Evolutionary conservation across 1,140 invertebrate species (phyloP), one percentile per base, ranked within the genome.

Genomic region (Chelonus insularis): DNA sequence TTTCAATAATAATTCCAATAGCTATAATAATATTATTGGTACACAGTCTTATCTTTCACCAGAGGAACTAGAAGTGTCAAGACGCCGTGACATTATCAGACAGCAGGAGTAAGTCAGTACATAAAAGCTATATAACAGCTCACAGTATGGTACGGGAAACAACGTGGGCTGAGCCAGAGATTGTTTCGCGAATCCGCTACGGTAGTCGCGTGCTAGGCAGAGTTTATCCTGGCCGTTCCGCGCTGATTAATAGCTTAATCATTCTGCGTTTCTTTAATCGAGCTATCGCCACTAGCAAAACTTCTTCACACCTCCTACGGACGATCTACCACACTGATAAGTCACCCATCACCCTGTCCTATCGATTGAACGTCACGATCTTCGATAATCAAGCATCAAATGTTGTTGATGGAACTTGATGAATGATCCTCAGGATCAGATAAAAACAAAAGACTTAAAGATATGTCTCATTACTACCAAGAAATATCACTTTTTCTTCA

Each of bases 191-290:
- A 51, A 58, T 57, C 37, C 51, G 36, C 56, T 29, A 52, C 54
- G 62, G 45, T 45, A 65, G 64, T 64, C 63, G 66, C 66, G 63
- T 68, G 66, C 60, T 67, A 65, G 52, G 21, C 51, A 48, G 60
- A 61, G 56, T 63, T 67, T 62, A 50, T 57, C 54, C 48, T 59
- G 50, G 8, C 45, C 62, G 45, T 60, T 59, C 18, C 39, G 63
- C 58, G 43, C 57, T 64, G 65, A 74, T 74, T 68, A 68, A 70
- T 68, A 50, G 51, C 60, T 68, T 66, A 68, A 72, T 73, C 67
- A 67, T 68, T 56, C 57, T 47, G 52, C 59, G 55, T 58, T 51
- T 63, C 58, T 43, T 64, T 57, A 52, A 23, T 50, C 18, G 12
- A 41, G 37, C 37, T 43, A 14, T 52, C 50, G 47, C 56, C 48